Conservation (phyloP, 2,113 vertebrate genomes). For the Rhegmatorhina hoffmannsi region DNA sequence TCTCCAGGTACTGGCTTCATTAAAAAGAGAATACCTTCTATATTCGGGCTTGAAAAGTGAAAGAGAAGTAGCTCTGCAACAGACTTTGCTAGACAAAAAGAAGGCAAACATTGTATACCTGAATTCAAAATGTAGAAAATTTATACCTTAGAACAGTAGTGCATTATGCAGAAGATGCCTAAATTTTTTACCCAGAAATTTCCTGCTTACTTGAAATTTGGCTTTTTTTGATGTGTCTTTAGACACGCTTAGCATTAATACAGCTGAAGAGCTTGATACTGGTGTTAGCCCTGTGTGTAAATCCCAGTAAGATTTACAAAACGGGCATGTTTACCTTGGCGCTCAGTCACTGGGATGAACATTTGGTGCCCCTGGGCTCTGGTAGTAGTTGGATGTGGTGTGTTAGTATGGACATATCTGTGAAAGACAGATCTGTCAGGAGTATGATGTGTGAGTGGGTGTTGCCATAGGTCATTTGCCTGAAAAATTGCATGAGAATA, state of each 20-base stretch:
- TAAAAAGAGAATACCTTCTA: background rate
- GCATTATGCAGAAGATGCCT: background rate
- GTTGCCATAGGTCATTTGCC: background rate
- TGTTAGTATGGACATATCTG: background rate
- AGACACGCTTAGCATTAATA: background rate
- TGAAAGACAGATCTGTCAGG: background rate
- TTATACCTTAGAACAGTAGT: background rate
- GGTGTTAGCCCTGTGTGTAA: background rate
- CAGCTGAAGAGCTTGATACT: background rate
- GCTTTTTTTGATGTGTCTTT: background rate
- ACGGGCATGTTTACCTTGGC: background rate
- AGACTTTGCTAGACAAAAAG: background rate
- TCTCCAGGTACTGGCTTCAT: background rate
- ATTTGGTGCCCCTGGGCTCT: background rate
- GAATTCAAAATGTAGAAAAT: background rate
- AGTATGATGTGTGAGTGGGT: background rate
- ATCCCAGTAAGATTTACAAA: background rate
- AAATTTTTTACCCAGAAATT: background rate
- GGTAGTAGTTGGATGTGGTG: background rate
- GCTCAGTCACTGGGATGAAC: background rate
- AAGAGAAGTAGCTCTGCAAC: background rate
- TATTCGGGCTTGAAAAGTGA: background rate
- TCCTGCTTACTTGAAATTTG: background rate
- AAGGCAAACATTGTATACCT: background rate
- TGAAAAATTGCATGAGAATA: background rate